A percentile compares a stretch with the other conserved stretches of the same genome.
Conservation (phyloP, 2,797 vertebrate species). For the Spinibarbus caldwelli region DNA sequence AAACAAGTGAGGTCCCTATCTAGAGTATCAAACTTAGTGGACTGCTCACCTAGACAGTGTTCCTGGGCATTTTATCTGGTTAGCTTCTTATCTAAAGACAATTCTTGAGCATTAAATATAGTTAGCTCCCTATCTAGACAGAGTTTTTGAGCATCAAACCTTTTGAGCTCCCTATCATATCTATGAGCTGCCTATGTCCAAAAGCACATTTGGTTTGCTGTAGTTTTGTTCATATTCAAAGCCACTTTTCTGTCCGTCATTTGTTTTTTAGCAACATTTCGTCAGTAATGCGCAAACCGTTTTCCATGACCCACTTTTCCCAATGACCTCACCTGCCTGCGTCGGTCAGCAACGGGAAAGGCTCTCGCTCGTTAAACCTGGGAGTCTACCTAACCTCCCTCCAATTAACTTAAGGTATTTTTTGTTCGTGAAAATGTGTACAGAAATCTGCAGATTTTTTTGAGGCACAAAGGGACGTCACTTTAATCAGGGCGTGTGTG, state of each 20-base stretch:
- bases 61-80: background rate
- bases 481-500: conserved; percentile 37
- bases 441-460: background rate
- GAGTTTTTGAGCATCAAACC: background rate
- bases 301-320: conserved; percentile 39
- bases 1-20: background rate
- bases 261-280: background rate
- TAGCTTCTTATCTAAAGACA: no score
- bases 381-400: background rate
- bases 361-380: background rate
- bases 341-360: background rate
- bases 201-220: background rate
- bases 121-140: no score
- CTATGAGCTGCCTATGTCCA: background rate
- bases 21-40: background rate
- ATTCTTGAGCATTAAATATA: no score
- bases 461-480: conserved; percentile 4
- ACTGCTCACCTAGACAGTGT: background rate
- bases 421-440: background rate
- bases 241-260: background rate
- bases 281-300: background rate
- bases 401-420: background rate
- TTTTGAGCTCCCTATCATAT: background rate
- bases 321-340: conserved; percentile 21
- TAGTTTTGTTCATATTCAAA: background rate